A percentile compares a stretch with the other conserved stretches of the same genome.
These are phyloP conservation scores for Anoplophora glabripennis DNA, from an alignment of 1,140 invertebrate genomes.

Conservation along the genomic window DNA sequence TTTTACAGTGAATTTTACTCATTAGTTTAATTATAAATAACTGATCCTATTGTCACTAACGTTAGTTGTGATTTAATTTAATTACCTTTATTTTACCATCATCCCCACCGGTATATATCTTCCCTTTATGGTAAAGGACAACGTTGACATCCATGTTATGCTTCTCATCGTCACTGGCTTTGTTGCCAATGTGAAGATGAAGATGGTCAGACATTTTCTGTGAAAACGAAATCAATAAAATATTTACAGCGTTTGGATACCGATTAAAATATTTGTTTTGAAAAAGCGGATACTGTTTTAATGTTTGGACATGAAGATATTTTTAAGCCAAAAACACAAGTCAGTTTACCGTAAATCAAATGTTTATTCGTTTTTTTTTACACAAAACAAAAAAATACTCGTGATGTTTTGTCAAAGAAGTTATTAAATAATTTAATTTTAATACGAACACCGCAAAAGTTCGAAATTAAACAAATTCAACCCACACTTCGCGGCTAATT, in stretches of 20 bases:
- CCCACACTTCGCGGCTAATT: background rate
- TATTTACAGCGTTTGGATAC: no score
- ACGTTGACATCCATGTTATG: conserved; percentile 48
- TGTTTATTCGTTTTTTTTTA: background rate
- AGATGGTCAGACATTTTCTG: conserved; percentile 30
- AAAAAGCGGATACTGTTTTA: no score
- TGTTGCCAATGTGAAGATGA: conserved; percentile 28
- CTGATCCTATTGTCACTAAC: no score
- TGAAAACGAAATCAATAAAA: background rate
- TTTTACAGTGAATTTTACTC: conserved; percentile 47
- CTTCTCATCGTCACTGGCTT: conserved; percentile 42
- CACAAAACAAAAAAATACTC: background rate
- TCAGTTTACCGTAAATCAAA: no score
- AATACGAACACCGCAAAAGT: background rate
- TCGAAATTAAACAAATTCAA: background rate
- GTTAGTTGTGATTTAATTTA: conserved; percentile 6
- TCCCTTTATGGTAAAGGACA: conserved; percentile 45
- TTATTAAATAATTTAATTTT: background rate
- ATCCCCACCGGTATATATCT: conserved; percentile 50
- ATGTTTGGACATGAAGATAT: no score
- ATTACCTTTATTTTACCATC: conserved; percentile 54
- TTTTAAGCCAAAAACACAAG: no score
- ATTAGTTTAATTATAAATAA: conserved; percentile 46
- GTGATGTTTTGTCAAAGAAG: background rate
- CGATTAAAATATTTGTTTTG: no score